phyloP scores from a whole-genome alignment of 2,888 invertebrate genomes.

The Standfussiana lucernea region DNA sequence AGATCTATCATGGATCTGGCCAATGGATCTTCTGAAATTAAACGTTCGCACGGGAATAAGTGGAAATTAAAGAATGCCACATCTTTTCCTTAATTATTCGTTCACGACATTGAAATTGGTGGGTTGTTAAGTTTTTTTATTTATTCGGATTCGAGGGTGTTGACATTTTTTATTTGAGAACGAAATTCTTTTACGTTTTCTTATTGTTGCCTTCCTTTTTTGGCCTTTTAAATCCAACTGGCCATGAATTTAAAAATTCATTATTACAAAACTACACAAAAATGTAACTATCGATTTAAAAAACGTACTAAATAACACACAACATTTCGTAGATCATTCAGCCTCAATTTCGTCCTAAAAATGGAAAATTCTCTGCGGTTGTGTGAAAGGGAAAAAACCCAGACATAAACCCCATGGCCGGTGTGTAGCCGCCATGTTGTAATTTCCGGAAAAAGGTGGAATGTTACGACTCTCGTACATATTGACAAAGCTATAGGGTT shows the following conservation, averaged over 20 bases:
- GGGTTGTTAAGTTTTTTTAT: background rate
- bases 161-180: background rate
- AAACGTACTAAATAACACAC: background rate
- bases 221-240: background rate
- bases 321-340: no score
- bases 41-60: no score
- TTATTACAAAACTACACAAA: background rate
- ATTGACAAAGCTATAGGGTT: background rate
- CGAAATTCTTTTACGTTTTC: background rate
- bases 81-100: no score
- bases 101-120: no score
- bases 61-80: no score
- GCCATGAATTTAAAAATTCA: background rate
- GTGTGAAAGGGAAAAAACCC: conserved; percentile 18
- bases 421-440: conserved; percentile 56
- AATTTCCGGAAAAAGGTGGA: conserved; percentile 32
- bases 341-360: background rate
- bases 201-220: background rate
- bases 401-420: conserved; percentile 40
- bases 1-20: no score
- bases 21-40: no score
- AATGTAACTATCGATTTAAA: background rate
- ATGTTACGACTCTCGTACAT: conserved; percentile 27
- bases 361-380: background rate
- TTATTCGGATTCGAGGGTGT: background rate